Evolutionary conservation across 2,888 invertebrate genomes (phyloP).

Genomic region (Chrysotoxum bicinctum): DNA sequence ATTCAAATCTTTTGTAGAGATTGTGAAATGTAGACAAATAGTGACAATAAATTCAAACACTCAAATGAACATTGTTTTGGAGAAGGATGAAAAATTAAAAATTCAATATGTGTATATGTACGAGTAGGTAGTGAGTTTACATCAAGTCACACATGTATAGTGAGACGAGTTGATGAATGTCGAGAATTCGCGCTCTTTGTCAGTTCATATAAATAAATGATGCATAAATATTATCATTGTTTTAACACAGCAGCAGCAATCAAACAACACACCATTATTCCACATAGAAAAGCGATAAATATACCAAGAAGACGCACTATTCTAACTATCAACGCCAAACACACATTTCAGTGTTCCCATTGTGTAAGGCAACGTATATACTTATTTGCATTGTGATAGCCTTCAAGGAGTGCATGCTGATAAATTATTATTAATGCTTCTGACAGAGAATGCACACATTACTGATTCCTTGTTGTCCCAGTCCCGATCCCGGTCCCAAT

Average conservation of each 20-base stretch:
- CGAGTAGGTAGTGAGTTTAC: too few relatives aligned
- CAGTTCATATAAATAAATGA: constrained; percentile 19
- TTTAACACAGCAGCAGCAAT: constrained; percentile 17
- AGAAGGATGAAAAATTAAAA: too few relatives aligned
- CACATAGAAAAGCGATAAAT: constrained; percentile 3
- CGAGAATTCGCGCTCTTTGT: neutral
- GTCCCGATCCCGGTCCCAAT: neutral
- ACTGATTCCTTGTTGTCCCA: constrained; percentile 13
- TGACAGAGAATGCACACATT: constrained; percentile 61
- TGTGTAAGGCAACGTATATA: constrained; percentile 10
- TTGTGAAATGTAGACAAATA: too few relatives aligned
- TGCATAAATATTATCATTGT: constrained; percentile 53
- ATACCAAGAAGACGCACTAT: constrained; percentile 3
- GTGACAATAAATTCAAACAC: too few relatives aligned
- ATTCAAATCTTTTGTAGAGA: too few relatives aligned
- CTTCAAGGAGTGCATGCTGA: constrained; percentile 52
- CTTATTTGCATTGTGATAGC: constrained; percentile 58
- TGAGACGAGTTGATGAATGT: constrained; percentile 27
- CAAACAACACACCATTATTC: neutral
- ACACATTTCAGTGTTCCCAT: constrained; percentile 9
- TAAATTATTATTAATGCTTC: constrained; percentile 72
- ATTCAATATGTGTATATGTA: too few relatives aligned
- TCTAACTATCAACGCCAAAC: constrained; percentile 16
- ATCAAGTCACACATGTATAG: neutral
- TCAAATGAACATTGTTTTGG: too few relatives aligned